Evolutionary conservation across 2,113 vertebrate species (phyloP).

Genomic region (Lycaon pictus): DNA sequence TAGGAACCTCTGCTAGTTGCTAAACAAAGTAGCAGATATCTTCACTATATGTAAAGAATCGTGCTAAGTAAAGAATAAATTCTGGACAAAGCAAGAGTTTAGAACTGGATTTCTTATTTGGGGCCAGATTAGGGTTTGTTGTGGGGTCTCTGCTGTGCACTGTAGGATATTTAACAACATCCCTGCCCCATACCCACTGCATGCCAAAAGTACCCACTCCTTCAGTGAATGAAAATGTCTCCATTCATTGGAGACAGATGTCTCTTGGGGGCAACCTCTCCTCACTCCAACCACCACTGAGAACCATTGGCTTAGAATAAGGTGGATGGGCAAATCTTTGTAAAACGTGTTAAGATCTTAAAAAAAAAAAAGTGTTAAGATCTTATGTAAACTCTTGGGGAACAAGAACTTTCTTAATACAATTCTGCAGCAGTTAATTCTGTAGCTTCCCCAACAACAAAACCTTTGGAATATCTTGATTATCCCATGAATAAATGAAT

Average conservation of each 20-base stretch:
- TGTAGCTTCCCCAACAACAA: background rate
- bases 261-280: background rate
- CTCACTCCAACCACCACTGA: fast-evolving
- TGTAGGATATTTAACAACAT: background rate
- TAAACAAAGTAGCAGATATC: background rate
- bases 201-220: background rate
- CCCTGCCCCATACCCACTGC: background rate
- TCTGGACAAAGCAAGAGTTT: background rate
- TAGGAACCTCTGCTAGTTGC: background rate
- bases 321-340: background rate
- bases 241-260: background rate
- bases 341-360: background rate
- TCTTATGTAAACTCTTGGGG: background rate
- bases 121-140: background rate
- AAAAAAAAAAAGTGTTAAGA: too few species aligned
- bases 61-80: background rate
- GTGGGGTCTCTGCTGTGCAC: background rate
- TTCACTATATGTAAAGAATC: background rate
- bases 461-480: background rate
- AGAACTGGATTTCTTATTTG: background rate
- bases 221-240: background rate
- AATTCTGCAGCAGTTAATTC: background rate
- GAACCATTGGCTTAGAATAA: background rate
- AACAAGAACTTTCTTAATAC: background rate
- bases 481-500: background rate